These are phyloP conservation scores for Xenopus borealis DNA, from an alignment of 2,113 vertebrate genomes.

Conservation along the genomic window DNA sequence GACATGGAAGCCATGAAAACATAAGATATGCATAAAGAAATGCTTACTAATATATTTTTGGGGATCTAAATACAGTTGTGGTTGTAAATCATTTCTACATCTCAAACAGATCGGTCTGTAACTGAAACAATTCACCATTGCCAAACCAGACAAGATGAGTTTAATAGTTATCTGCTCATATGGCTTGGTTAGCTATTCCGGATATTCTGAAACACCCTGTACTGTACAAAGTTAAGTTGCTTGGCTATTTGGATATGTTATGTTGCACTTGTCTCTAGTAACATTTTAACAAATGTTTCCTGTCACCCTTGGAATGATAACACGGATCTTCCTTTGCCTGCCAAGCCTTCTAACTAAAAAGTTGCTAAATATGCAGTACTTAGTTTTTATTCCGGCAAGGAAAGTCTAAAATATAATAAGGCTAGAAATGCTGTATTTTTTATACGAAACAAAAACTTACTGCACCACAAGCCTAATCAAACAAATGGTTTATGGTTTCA, in stretches of 20 bases:
- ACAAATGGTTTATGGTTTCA: too few species aligned
- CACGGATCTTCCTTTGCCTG: not conserved
- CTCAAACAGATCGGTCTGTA: not conserved
- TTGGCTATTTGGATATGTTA: not conserved
- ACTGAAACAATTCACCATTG: not conserved
- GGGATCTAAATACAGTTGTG: too few species aligned
- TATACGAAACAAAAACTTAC: too few species aligned
- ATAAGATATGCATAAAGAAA: too few species aligned
- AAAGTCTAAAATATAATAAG: too few species aligned
- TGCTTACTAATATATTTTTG: too few species aligned
- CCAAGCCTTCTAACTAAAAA: not conserved
- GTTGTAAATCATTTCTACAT: not conserved
- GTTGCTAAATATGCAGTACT: not conserved
- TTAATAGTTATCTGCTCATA: conserved; percentile 1
- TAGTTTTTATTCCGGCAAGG: not conserved
- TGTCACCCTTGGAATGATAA: not conserved
- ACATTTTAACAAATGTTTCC: not conserved
- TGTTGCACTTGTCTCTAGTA: not conserved
- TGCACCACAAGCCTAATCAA: too few species aligned
- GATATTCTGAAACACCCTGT: not conserved
- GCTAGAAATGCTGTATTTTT: too few species aligned
- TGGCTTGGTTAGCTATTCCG: not conserved
- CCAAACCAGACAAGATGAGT: not conserved
- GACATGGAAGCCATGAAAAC: too few species aligned
- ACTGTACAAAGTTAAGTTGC: not conserved